Percentiles rank a stretch among this genome's conserved stretches.
Conservation (phyloP, 2,888 invertebrate species). For the Pediacus dermestoides region DNA sequence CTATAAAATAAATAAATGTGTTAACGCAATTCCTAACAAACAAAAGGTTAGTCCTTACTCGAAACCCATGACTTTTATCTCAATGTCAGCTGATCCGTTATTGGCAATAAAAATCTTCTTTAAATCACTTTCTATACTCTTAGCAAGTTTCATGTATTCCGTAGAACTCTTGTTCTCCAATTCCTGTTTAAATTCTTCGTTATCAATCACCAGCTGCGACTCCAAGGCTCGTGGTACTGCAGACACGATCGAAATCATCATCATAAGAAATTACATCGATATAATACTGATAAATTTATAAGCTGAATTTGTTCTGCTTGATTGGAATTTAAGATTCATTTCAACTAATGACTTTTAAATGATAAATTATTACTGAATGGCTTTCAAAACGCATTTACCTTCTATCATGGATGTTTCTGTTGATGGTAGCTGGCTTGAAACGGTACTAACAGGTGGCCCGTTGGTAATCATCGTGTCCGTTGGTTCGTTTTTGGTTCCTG, state of each 20-base stretch:
- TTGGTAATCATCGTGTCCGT: slow-evolving; percentile 38
- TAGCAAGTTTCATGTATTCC: slow-evolving; percentile 60
- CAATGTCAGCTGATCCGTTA: slow-evolving; percentile 56
- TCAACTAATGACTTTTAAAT: neutral
- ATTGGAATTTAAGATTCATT: neutral
- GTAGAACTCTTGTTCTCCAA: slow-evolving; percentile 60
- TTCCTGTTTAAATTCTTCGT: slow-evolving; percentile 59
- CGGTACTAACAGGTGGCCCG: slow-evolving; percentile 41
- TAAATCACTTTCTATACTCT: slow-evolving; percentile 58
- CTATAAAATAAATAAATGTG: no score
- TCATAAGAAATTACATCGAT: no score
- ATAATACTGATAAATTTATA: neutral
- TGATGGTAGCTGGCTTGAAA: slow-evolving; percentile 42
- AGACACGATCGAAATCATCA: no score
- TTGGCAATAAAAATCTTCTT: slow-evolving; percentile 52
- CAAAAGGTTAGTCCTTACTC: slow-evolving; percentile 54
- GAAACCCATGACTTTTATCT: slow-evolving; percentile 60
- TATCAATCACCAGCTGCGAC: slow-evolving; percentile 64
- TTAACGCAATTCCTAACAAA: no score
- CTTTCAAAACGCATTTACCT: slow-evolving; percentile 48
- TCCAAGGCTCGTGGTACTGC: slow-evolving; percentile 67
- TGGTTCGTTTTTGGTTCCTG: slow-evolving; percentile 19
- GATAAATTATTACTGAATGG: neutral
- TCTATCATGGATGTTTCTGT: slow-evolving; percentile 56
- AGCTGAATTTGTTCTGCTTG: slow-evolving; percentile 1